Evolutionary conservation across 2,113 vertebrate genomes (phyloP).

Genomic region (Trinectes maculatus): DNA sequence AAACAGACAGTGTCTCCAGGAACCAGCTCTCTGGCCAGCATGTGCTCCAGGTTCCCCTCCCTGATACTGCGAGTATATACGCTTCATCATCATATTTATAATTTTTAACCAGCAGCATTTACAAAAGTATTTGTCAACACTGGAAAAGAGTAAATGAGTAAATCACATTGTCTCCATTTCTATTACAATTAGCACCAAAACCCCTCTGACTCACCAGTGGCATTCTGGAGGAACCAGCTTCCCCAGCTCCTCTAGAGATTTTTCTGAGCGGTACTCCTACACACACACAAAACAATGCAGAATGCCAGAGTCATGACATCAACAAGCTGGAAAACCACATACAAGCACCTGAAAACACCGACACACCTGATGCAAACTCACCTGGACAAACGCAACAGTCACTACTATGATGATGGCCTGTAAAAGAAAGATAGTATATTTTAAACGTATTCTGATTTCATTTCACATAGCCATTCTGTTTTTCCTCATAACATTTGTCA

Average conservation of each 20-base stretch:
- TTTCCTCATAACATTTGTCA: too few species aligned
- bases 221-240: constrained; percentile 98
- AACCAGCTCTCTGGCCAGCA: constrained; percentile 93
- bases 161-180: too few species aligned
- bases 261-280: constrained; percentile 98
- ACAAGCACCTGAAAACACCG: background rate
- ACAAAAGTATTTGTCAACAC: too few species aligned
- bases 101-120: too few species aligned
- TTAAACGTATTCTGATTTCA: too few species aligned
- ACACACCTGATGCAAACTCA: constrained; percentile 61
- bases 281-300: background rate
- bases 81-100: too few species aligned
- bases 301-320: background rate
- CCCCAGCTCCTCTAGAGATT: constrained; percentile 94
- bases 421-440: background rate
- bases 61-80: constrained; percentile 86
- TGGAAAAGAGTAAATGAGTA: background rate
- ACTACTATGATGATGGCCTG: constrained; percentile 98
- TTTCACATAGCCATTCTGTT: too few species aligned
- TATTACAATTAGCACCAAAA: too few species aligned
- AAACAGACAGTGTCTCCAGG: constrained; percentile 96
- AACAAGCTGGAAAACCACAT: background rate
- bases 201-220: constrained; percentile 92
- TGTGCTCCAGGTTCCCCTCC: constrained; percentile 90
- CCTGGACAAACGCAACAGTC: constrained; percentile 98